phyloP scores from a whole-genome alignment of 2,797 vertebrate genomes.

The Streptopelia turtur region DNA sequence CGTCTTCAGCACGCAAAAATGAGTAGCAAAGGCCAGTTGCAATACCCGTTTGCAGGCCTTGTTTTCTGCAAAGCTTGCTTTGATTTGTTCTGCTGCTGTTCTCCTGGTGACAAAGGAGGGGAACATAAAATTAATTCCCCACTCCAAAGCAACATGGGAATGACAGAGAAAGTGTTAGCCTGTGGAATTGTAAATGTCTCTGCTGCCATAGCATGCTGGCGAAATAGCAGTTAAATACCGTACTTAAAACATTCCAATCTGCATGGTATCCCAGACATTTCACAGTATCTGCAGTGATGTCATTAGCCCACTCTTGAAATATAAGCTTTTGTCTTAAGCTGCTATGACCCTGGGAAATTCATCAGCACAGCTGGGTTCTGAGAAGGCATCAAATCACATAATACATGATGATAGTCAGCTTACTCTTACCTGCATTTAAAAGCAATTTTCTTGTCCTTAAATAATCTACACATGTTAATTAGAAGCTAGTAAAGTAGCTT shows the following conservation, averaged over 20 bases:
- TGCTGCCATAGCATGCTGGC: not conserved
- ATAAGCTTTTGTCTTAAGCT: not conserved
- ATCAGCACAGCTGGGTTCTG: not conserved
- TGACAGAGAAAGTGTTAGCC: not conserved
- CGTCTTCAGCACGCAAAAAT: not conserved
- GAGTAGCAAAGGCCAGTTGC: not conserved
- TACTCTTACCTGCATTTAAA: conserved; percentile 72
- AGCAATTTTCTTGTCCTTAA: conserved; percentile 74
- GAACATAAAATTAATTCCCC: not conserved
- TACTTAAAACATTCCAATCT: not conserved
- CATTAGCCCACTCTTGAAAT: not conserved
- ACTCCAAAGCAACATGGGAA: not conserved
- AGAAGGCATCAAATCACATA: conserved; percentile 16
- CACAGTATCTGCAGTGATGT: not conserved
- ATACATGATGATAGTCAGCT: conserved; percentile 20
- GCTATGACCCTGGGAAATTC: not conserved
- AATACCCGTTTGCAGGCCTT: not conserved
- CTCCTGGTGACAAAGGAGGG: not conserved
- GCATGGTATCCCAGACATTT: not conserved
- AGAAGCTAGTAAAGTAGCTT: conserved; percentile 68
- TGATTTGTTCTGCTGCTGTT: not conserved
- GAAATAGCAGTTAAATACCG: not conserved
- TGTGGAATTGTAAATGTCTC: not conserved
- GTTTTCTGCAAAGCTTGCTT: not conserved
- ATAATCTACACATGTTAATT: conserved; percentile 74